Evolutionary conservation across 2,797 vertebrate genomes (phyloP).

Genomic region (Toxotes lorentzi): DNA sequence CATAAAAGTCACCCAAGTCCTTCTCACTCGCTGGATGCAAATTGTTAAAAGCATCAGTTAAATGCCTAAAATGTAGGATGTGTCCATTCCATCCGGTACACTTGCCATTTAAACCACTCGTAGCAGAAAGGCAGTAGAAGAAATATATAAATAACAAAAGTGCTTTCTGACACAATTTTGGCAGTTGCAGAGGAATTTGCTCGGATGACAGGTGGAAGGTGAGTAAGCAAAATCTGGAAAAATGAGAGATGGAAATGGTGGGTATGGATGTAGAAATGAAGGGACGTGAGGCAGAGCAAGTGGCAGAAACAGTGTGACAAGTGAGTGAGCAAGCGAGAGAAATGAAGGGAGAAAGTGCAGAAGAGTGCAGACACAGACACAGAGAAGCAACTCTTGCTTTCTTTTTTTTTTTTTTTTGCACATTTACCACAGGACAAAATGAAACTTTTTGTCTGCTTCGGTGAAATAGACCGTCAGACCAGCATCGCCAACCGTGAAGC

Average conservation of each 20-base stretch:
- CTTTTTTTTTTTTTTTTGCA: constrained; percentile 6
- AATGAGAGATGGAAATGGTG: constrained; percentile 52
- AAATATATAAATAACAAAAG: constrained; percentile 46
- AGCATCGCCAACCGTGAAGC: neutral
- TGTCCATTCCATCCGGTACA: constrained; percentile 1
- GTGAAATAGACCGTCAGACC: neutral
- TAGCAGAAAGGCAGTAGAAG: constrained; percentile 6
- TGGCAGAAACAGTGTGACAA: constrained; percentile 39
- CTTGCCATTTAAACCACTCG: constrained; percentile 3
- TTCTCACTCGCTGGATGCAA: neutral
- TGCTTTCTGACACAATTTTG: constrained; percentile 57
- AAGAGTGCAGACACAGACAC: constrained; percentile 20
- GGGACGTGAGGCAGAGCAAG: constrained; percentile 42
- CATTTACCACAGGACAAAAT: constrained; percentile 8
- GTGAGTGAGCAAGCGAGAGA: constrained; percentile 22
- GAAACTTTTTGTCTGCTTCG: constrained; percentile 1
- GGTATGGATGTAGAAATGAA: constrained; percentile 49
- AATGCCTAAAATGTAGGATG: constrained; percentile 18
- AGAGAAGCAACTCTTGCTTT: neutral
- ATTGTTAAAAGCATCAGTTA: constrained; percentile 12
- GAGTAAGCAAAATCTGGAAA: constrained; percentile 58
- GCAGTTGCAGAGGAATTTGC: constrained; percentile 49
- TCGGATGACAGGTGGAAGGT: constrained; percentile 56
- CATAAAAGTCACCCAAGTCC: neutral
- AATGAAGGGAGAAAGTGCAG: constrained; percentile 29